Evolutionary conservation across 2,113 vertebrate species (phyloP), one percentile per base, ranked within the genome.

Genomic region (Eubucco bourcierii): DNA sequence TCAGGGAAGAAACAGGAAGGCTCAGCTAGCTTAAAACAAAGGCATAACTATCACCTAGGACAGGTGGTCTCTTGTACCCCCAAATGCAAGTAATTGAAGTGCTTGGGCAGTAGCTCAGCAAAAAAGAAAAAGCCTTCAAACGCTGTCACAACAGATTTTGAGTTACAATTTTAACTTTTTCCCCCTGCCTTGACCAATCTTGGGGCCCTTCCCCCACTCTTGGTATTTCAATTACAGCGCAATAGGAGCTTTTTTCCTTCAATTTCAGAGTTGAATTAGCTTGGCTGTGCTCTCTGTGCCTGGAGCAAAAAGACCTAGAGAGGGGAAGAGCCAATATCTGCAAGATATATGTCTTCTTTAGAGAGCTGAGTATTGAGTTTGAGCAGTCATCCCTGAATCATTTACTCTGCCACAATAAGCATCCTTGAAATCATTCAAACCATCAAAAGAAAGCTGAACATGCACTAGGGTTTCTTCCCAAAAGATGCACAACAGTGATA

Each of bases 361-460:
- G 24, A 67, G 27, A 85, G 29, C 52, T 41, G 65, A 91, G 25
- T 60, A 91, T 29, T 90, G 75, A 85, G 68, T 77, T 80, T 77
- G 75, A 93, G 79, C 64, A 90, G 29, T 47, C 68, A 71, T 39
- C 75, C 46, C 76, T 83, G 68, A 85, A 85, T 74, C 75, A 56
- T 52, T 76, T 68, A 68, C 29, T 80, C 29, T 83, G 82, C 24
- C 72, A 83, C 72, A 91, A 33, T 27, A 74, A 71, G 52, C 71
- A 83, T 41, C 21, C 76, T 64, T 39, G 33, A 84, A 72, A 71
- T 83, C 79, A 94, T 79, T 50, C 74, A 88, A 92, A 80, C 33
- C 31, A 53, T 27, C 6, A 13, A 67, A 91, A 88, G 27, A 64
- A 87, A 87, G 15, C n/a, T 61, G 10, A 31, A 46, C 14, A 41